phyloP scores from a whole-genome alignment of 2,113 vertebrate species.

The Reinhardtius hippoglossoides region DNA sequence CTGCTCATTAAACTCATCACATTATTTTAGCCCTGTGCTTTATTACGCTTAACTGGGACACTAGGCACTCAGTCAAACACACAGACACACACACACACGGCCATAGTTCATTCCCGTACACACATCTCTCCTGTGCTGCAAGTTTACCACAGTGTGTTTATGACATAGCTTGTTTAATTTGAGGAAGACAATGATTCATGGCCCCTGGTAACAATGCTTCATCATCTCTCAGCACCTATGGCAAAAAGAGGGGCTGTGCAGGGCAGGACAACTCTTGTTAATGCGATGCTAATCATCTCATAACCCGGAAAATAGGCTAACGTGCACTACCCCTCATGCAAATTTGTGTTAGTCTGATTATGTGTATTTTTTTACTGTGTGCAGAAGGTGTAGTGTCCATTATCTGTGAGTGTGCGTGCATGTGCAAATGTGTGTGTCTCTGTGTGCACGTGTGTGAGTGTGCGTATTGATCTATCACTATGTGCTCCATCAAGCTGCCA shows the following conservation, averaged over 20 bases:
- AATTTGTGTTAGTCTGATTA: conserved; percentile 38
- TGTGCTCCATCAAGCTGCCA: conserved; percentile 77
- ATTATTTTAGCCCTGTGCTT: conserved; percentile 79
- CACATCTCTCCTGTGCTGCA: conserved; percentile 44
- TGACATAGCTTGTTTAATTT: conserved; percentile 72
- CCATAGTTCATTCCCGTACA: conserved; percentile 29
- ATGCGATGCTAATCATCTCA: conserved; percentile 76
- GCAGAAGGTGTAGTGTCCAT: background rate
- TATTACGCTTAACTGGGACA: conserved; percentile 80
- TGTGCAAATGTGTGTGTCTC: conserved; percentile 44
- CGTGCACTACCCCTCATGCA: conserved; percentile 57
- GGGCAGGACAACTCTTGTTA: conserved; percentile 59
- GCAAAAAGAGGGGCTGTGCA: conserved; percentile 14
- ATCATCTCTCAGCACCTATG: conserved; percentile 63
- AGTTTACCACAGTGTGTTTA: conserved; percentile 58
- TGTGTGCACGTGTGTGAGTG: conserved; percentile 31
- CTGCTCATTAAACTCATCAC: conserved; percentile 82
- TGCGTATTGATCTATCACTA: conserved; percentile 74
- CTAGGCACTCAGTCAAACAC: conserved; percentile 67
- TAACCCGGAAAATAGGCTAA: conserved; percentile 62
- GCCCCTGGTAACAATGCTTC: conserved; percentile 58
- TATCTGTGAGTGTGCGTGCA: background rate
- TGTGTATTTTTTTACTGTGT: conserved; percentile 24
- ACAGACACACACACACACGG: conserved; percentile 42
- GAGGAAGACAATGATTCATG: conserved; percentile 46